Conservation (phyloP, 1,140 invertebrate genomes). For the Drosophila murphyi region DNA sequence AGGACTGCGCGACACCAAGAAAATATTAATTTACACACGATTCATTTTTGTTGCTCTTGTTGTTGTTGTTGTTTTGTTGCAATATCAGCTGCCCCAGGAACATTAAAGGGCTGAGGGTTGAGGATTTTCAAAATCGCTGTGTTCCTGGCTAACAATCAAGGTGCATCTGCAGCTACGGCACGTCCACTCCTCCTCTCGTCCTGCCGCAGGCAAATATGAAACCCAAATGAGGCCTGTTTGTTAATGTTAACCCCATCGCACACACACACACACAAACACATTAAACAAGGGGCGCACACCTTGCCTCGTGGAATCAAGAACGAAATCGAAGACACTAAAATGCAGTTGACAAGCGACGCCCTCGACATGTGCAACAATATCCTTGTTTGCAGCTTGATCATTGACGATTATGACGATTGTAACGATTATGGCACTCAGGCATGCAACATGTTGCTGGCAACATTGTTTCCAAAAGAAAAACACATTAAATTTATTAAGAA, state of each 20-base stretch:
- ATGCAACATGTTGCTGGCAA: conserved; percentile 31
- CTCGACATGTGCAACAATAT: conserved; percentile 70
- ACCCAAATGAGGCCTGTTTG: conserved; percentile 18
- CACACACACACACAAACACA: conserved; percentile 19
- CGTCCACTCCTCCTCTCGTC: conserved; percentile 51
- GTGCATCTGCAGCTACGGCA: conserved; percentile 67
- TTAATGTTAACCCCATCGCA: conserved; percentile 58
- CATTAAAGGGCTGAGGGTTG: conserved; percentile 49
- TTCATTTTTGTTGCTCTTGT: conserved; percentile 4
- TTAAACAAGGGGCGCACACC: conserved; percentile 16
- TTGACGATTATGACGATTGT: conserved; percentile 27
- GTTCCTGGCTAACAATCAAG: conserved; percentile 43
- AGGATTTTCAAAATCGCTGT: background rate
- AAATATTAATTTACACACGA: conserved; percentile 80
- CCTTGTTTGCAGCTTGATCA: conserved; percentile 65
- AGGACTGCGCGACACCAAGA: conserved; percentile 47
- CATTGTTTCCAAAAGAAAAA: conserved; percentile 38
- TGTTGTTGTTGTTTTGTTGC: background rate
- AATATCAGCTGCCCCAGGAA: conserved; percentile 60
- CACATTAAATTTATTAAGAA: background rate
- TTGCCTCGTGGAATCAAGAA: conserved; percentile 56
- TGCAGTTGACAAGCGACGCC: conserved; percentile 70
- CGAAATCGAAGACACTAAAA: conserved; percentile 69
- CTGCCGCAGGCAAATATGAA: conserved; percentile 57
- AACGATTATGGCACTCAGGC: background rate